Evolutionary conservation across 2,113 vertebrate species (phyloP).

Genomic region (Balaeniceps rex): DNA sequence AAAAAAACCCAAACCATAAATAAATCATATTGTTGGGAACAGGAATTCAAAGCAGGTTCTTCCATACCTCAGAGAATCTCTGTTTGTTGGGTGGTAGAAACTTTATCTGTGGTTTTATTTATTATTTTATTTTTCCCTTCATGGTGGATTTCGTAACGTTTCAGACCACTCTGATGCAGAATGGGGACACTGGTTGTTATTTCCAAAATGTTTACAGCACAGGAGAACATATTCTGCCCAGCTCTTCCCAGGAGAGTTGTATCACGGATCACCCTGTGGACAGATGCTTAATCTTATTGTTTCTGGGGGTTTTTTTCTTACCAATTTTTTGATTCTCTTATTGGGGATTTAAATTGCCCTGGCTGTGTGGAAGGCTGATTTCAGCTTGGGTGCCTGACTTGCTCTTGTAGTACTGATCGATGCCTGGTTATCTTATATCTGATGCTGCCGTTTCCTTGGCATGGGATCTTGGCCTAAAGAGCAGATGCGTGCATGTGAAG

Average conservation of each 20-base stretch:
- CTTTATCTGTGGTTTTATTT: background rate
- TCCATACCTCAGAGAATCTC: background rate
- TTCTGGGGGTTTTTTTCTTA: background rate
- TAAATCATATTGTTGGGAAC: background rate
- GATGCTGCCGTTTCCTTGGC: background rate
- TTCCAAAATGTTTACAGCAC: background rate
- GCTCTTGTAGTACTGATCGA: background rate
- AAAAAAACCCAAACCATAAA: background rate
- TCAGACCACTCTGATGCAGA: background rate
- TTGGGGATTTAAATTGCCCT: background rate
- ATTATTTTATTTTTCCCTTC: background rate
- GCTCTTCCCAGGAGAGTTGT: background rate
- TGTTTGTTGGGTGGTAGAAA: background rate
- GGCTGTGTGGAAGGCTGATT: background rate
- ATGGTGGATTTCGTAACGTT: background rate
- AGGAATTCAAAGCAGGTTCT: background rate
- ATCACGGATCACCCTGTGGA: background rate
- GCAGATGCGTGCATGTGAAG: background rate
- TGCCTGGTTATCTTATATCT: background rate
- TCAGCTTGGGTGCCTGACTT: background rate
- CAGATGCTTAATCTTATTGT: background rate
- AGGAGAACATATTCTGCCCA: background rate
- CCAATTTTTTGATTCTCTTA: background rate
- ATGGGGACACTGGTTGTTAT: background rate
- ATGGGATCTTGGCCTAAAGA: fast-evolving